Conservation (phyloP, 1,140 invertebrate genomes). For the Lucilia sericata region DNA sequence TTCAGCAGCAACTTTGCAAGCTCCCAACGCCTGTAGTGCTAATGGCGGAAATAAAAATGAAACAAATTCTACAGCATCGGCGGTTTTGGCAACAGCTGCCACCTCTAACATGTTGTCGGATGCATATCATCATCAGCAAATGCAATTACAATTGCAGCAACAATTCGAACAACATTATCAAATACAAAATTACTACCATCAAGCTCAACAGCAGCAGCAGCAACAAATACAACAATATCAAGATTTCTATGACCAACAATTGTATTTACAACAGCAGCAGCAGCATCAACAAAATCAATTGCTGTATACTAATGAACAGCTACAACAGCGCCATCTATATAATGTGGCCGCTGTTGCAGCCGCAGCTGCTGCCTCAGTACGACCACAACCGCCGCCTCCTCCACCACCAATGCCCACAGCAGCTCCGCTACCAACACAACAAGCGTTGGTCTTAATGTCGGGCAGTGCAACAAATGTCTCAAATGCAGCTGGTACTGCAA, state of each 20-base stretch:
- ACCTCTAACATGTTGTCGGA: slow-evolving; percentile 13
- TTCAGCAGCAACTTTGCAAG: not conserved
- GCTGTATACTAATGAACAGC: not conserved
- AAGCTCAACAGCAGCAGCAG: slow-evolving; percentile 50
- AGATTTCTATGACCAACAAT: slow-evolving; percentile 39
- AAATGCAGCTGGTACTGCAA: slow-evolving; percentile 43
- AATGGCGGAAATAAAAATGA: not conserved
- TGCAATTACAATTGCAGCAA: slow-evolving; percentile 48
- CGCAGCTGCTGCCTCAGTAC: slow-evolving; percentile 25
- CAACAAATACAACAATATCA: slow-evolving; percentile 45
- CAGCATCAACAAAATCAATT: slow-evolving; percentile 45
- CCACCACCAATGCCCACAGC: not conserved
- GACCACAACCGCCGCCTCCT: slow-evolving; percentile 39
- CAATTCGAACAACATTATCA: slow-evolving; percentile 48
- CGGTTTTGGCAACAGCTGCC: not conserved
- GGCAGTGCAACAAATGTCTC: slow-evolving; percentile 36
- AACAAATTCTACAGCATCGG: not conserved
- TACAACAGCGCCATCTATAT: slow-evolving; percentile 47
- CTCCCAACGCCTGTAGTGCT: not conserved
- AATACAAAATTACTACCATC: slow-evolving; percentile 45
- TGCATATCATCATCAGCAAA: slow-evolving; percentile 49
- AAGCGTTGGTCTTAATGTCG: not conserved
- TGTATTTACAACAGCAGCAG: slow-evolving; percentile 19
- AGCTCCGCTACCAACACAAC: not conserved
- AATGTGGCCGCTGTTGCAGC: slow-evolving; percentile 45